Base-by-base conservation (phyloP, 2,888 invertebrate genomes). In the Lordiphosa andalusiaca region DNA sequence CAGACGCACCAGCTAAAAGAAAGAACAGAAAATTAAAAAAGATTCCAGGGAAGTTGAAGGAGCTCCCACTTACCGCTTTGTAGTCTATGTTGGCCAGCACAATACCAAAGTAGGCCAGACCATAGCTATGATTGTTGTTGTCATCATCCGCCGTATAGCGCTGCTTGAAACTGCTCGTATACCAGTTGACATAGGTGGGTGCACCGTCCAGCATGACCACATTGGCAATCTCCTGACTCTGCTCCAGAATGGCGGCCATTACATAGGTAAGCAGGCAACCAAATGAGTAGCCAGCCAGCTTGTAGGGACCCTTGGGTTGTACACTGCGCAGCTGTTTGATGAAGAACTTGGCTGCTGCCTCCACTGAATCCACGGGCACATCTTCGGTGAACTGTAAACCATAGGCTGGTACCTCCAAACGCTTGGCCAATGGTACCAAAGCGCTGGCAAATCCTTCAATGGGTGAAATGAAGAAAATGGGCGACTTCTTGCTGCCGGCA, bases 191-290 rank as follows among this genome's bases (percentile, higher is more conserved):
- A 89, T 94, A 96, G 36, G 93, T 92, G 4, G 95, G 96, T 21
- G 96, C 96, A 39, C 98, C 98, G 90, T 99, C 99, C 73, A 99
- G 91, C 74, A 98, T 92, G 71, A 95, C 92, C n/a, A 90, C 72
- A 47, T 86, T 83, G 5, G 85, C 83, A 6, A 73, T 59, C 66
- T 90, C 89, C 10, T 88, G 88, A 39, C 90, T 90, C 70, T 91
- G 90, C 87, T 97, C 95, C 53, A 98, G 90, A 87, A 95, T 95
- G 33, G 95, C 90, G 23, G 96, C 96, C 94, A 99, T 98, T 91
- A 98, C 98, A 88, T 97, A 96, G 13, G 97, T 98, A 35, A 99
- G 95, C 75, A 95, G 93, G 39, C 97, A 96, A 65, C 99, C 99
- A 90, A 96, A 98, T 0, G 98, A 99, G 90, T 99, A 99, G 2